Percentiles rank a stretch among this genome's conserved stretches.
phyloP scores from a whole-genome alignment of 2,888 invertebrate species.

The Mystacides longicornis region DNA sequence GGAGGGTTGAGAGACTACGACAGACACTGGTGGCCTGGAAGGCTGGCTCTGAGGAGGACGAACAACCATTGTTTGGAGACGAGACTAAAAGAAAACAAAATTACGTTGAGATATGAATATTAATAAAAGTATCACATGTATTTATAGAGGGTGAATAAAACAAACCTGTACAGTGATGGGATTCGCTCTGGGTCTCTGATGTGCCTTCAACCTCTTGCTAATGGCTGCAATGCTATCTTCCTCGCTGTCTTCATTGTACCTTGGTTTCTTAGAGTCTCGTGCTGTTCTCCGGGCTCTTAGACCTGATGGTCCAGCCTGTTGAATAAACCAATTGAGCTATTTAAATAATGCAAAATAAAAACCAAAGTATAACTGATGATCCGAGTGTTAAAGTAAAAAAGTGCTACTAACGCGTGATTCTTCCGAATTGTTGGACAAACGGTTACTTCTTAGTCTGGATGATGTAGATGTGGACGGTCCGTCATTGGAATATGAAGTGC shows the following conservation, averaged over 20 bases:
- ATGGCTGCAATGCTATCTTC: conserved; percentile 42
- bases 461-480: conserved; percentile 10
- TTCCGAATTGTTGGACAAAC: conserved; percentile 9
- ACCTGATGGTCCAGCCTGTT: conserved; percentile 22
- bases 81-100: conserved; percentile 1
- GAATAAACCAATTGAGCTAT: too few relatives aligned
- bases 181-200: conserved; percentile 19
- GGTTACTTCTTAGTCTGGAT: conserved; percentile 6
- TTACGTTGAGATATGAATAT: background rate
- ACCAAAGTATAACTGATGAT: too few relatives aligned
- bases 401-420: conserved; percentile 15
- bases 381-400: too few relatives aligned
- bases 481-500: conserved; percentile 6
- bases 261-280: conserved; percentile 41
- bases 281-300: conserved; percentile 34
- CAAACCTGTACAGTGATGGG: conserved; percentile 16
- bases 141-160: background rate
- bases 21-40: background rate
- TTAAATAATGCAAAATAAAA: too few relatives aligned
- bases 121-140: background rate
- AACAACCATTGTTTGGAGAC: conserved; percentile 1
- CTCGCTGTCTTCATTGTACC: conserved; percentile 56
- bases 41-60: background rate
- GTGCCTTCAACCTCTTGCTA: conserved; percentile 35
- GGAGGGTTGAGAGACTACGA: conserved; percentile 2